Evolutionary conservation across 2,113 vertebrate genomes (phyloP), one percentile per base, ranked within the genome.

Genomic region (Stomatorhinus ivindoensis): DNA sequence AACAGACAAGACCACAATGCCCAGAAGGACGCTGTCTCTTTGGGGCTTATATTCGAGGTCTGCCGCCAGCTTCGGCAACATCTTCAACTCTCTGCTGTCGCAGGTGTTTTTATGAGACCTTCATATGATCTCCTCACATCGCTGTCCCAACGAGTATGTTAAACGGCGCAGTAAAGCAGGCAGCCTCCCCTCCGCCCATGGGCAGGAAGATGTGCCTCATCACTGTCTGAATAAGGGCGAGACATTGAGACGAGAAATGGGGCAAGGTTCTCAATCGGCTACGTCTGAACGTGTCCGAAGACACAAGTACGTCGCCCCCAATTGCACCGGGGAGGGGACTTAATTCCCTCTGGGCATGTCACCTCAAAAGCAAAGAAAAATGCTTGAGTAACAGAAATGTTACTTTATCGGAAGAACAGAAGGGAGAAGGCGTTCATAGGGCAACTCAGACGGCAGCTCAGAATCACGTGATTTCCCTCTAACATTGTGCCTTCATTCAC

Each of bases 1-100:
- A 89, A 73, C 51, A 31, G 42, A 65, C 89, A 84, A 27, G 48
- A n/a, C 13, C 83, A 89, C 69, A 24, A 51, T 80, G 80, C 39
- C 42, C 82, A 84, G 82, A 84, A 84, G 82, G 82, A 47, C 82
- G 10, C 82, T 10, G 69, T 90, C 73, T 87, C 65, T 42, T 73
- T 27, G 53, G 58, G 82, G 65, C 47, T 88, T 51, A 80, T 80
- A 50, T 73, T 27, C 44, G 44, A 69, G 44, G 58, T 73, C 87
- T 88, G 44, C 87, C 6, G 31, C n/a, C 8, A 31, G 19, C 80
- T 89, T 55, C 21, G n/a, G 13, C 31, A 53, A 39, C 88, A 44
- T 58, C 50, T 55, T 83, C 17, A 61, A 39, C 76, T 89, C 47
- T 19, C 17, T 76, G 46, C 15, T 51, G 4, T 35, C 46, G 24